A percentile compares a stretch with the other conserved stretches of the same genome.
phyloP scores from a whole-genome alignment of 2,888 invertebrate genomes.

The Bimastos eiseni region DNA sequence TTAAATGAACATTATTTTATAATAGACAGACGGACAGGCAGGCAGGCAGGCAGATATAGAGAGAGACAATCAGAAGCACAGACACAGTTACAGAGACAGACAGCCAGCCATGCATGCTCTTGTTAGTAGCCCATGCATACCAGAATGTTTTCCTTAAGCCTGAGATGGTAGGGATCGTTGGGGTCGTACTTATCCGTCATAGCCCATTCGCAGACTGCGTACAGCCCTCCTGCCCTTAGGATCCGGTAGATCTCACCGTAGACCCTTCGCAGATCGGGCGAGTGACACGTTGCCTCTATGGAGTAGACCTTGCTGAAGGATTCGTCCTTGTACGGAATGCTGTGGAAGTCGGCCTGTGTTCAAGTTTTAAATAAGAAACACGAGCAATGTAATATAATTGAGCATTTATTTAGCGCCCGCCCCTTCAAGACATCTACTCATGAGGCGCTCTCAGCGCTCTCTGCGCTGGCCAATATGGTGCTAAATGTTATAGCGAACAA shows the following conservation, averaged over 20 bases:
- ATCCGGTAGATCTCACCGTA: conserved; percentile 40
- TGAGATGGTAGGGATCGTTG: conserved; percentile 33
- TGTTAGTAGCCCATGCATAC: neutral
- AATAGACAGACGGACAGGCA: conserved; percentile 5
- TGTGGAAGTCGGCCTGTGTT: conserved; percentile 41
- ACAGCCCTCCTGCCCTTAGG: conserved; percentile 43
- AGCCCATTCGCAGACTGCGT: conserved; percentile 43
- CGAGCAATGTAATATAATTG: too few relatives aligned
- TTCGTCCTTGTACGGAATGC: conserved; percentile 32
- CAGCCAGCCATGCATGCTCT: too few relatives aligned
- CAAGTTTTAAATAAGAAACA: too few relatives aligned
- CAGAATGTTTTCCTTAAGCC: conserved; percentile 41
- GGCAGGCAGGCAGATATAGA: neutral
- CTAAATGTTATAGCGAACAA: too few relatives aligned
- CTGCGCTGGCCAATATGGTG: too few relatives aligned
- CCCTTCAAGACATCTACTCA: too few relatives aligned
- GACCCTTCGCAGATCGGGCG: conserved; percentile 28
- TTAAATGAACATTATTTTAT: neutral
- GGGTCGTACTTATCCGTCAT: conserved; percentile 43
- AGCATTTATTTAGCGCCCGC: too few relatives aligned
- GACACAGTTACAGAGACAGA: conserved; percentile 22
- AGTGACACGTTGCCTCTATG: conserved; percentile 44
- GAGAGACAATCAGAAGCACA: conserved; percentile 22
- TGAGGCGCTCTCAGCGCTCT: too few relatives aligned
- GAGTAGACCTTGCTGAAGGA: conserved; percentile 41